These are phyloP conservation scores for Columbina picui DNA, from an alignment of 2,113 vertebrate species.

Conservation along the genomic window DNA sequence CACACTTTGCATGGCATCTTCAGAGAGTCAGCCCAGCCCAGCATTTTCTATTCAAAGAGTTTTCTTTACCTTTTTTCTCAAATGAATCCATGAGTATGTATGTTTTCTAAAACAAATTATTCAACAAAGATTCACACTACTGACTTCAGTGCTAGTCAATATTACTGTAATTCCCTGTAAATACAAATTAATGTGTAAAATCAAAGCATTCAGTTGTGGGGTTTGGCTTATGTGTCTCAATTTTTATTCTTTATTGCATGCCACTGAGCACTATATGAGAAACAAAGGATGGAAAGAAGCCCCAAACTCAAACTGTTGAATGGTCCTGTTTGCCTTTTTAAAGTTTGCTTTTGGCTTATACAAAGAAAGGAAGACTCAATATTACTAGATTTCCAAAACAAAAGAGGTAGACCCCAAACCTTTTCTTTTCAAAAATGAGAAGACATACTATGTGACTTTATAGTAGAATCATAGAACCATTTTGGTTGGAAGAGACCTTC, in stretches of 20 bases:
- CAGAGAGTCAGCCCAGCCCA: background rate
- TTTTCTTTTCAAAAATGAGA: background rate
- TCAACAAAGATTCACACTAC: background rate
- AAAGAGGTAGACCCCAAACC: background rate
- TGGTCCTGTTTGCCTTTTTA: background rate
- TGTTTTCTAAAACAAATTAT: background rate
- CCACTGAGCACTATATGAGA: background rate
- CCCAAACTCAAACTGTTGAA: background rate
- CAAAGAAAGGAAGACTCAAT: background rate
- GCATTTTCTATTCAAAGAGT: background rate
- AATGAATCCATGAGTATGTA: background rate
- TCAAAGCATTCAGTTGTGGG: background rate
- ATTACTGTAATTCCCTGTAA: background rate
- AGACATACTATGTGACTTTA: background rate
- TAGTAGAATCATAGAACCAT: too few species aligned
- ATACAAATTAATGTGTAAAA: background rate
- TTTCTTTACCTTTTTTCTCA: background rate
- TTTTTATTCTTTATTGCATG: background rate
- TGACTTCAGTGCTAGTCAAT: background rate
- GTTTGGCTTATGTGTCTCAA: background rate
- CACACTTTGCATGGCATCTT: background rate
- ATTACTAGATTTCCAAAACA: background rate
- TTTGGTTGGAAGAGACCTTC: background rate
- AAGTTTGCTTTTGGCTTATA: background rate
- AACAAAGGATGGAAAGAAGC: background rate